Base-by-base conservation (phyloP, 1,140 invertebrate species). In the Psilanteris sp. region DNA sequence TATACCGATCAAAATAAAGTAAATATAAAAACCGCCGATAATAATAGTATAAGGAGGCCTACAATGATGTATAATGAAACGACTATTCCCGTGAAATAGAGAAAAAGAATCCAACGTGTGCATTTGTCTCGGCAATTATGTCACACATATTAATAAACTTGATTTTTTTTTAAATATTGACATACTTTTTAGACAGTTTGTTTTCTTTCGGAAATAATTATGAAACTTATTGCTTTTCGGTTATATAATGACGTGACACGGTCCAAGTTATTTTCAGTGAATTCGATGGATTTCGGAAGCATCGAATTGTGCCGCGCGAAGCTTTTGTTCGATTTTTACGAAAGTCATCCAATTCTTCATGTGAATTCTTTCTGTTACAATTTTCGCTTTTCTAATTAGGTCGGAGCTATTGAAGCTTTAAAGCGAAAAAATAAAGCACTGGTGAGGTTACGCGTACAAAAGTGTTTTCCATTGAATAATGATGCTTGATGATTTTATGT, bases 41-140 rank as follows among this genome's bases (percentile, higher is more conserved):
- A 57, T 44, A 57, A 57, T 57, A 57, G 50, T 54, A 15, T 13
- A n/a, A n/a, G n/a, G n/a, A n/a, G n/a, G n/a, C n/a, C n/a, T n/a
- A 16, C 16, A 22, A n/a, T 39, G 24, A 3, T 57, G 24, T 32
- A 32, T 11, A 24, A 11, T 15, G 26, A 24, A 57, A 34, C 54
- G 44, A 57, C 44, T 57, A 34, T 43, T 44, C 22, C 24, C 24
- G 24, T 41, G 24, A 31, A 16, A 43, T 41, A 18, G 37, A 39
- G 10, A 27, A 14, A 39, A 15, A 27, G 24, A 39, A 39, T 18
- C 10, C 1, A 11, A 34, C n/a, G n/a, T n/a, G n/a, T n/a, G n/a
- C n/a, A 20, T 3, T 20, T 2, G 18, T 20, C 18, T 5, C 18
- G 18, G 13, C 48, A 52, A 52, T 52, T 52, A 37, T 52, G 32